Evolutionary conservation across 2,888 invertebrate species (phyloP), one percentile per base, ranked within the genome.

Genomic region (Athripsodes cinereus): DNA sequence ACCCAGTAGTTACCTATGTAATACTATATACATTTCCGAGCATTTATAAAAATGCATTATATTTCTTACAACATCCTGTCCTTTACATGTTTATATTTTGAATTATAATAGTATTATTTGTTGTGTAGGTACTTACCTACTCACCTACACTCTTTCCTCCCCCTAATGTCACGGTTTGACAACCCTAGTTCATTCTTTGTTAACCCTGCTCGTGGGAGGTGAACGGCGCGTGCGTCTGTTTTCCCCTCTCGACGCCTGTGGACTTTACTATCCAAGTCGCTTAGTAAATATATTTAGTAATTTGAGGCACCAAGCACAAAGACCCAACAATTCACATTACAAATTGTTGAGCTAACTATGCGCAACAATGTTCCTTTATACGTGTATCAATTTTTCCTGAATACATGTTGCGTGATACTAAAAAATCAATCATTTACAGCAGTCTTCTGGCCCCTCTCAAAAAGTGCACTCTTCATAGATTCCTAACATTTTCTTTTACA

Each of bases 151-250:
- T 11, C 19, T n/a, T 11, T 46, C 16, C 16, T 48, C 48, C 16
- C 48, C 48, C 48, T 20, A 10, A 21, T 48, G 48, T 20, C 11
- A 40, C 40, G 40, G 40, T 40, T 55, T 50, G 16, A 48, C 55
- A 48, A 54, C 60, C 60, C 57, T 54, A 61, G 58, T 56, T 50
- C 46, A 34, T 26, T 61, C 61, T 61, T 58, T 58, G 58, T 61
- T 58, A 61, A 58, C 58, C 58, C 56, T 58, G 58, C 56, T 53
- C 56, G 55, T n/a, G 35, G 31, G 53, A 51, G 52, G 51, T 47
- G 34, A 22, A 22, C 10, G 13, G 57, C 61, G 61, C 52, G 31
- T 26, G 61, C 58, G 61, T 31, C 40, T 13, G 40, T 18, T 61
- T 58, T 52, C 58, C 61, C 60, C 60, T 53, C 49, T 21, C 52